Evolutionary conservation across 2,113 vertebrate species (phyloP), one percentile per base, ranked within the genome.

Genomic region (Rhipidura dahli): DNA sequence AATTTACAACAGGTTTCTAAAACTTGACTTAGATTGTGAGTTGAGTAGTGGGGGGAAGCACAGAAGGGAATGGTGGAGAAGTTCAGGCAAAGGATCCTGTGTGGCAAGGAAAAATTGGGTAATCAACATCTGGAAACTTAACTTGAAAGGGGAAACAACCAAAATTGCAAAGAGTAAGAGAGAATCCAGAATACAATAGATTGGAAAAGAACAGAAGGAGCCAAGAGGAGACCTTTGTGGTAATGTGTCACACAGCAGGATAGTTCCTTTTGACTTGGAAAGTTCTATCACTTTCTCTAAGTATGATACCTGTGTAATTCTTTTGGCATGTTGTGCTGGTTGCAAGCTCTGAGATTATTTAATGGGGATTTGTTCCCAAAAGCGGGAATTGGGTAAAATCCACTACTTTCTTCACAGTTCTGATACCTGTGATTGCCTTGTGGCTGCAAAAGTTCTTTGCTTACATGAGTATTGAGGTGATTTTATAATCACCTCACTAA

Each of bases 101-200:
- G 89, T 87, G 94, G 50, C 71, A 94, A 83, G 89, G 94, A 91
- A 92, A 95, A 94, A 95, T 83, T 22, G 68, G 93, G 64, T 96
- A 95, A 89, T 92, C 50, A 95, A 95, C 97, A 97, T 97, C 97
- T 98, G 98, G 96, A 97, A 97, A 89, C 30, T 87, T 87, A 57
- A 93, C 78, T 94, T 83, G 90, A 95, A 97, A 97, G 90, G 94
- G 94, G 60, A 96, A 97, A 94, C 78, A 95, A 96, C 66, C 80
- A 73, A 69, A 97, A 97, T 65, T 95, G 75, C 87, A 89, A 93
- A 64, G 93, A 79, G 51, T 65, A 76, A 92, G 90, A 93, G 92
- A 91, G 80, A 94, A 90, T 86, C 65, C 95, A 95, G 94, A 90
- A 90, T 96, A 51, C 54, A 87, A 37, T 10, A 76, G 79, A 75